Conservation (phyloP, 2,797 vertebrate genomes). For the Discoglossus pictus region DNA sequence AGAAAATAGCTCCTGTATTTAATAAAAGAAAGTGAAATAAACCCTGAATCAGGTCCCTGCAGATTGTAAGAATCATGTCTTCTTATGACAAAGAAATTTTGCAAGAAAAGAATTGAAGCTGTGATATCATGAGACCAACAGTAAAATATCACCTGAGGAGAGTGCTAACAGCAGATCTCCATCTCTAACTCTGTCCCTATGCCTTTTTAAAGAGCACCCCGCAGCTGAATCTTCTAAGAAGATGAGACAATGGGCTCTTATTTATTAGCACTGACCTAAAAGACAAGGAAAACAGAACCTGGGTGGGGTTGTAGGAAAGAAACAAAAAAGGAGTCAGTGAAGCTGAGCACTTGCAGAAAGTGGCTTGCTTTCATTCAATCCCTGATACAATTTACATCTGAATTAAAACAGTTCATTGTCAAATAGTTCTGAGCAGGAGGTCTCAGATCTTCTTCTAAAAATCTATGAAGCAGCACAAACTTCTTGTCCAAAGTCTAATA, state of each 20-base stretch:
- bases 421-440: slow-evolving; percentile 33
- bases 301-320: slow-evolving; percentile 37
- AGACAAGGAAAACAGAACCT: slow-evolving; percentile 30
- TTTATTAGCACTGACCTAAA: slow-evolving; percentile 37
- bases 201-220: slow-evolving; percentile 26
- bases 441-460: slow-evolving; percentile 29
- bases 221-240: slow-evolving; percentile 49
- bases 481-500: slow-evolving; percentile 3
- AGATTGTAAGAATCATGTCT: slow-evolving; percentile 12
- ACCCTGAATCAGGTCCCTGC: neutral
- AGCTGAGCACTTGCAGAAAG: slow-evolving; percentile 19
- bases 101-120: neutral
- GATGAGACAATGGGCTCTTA: slow-evolving; percentile 39
- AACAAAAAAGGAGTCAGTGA: slow-evolving; percentile 3
- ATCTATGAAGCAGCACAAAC: slow-evolving; percentile 1
- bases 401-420: slow-evolving; percentile 37
- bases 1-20: too few relatives aligned
- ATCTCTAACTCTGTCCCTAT: neutral
- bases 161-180: slow-evolving; percentile 2
- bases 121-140: neutral
- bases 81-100: neutral
- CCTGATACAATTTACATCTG: slow-evolving; percentile 46
- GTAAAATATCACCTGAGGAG: slow-evolving; percentile 10
- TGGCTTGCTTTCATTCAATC: slow-evolving; percentile 38
- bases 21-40: slow-evolving; percentile 13